Base-by-base conservation (phyloP, 1,140 invertebrate genomes). In the Diorhabda elongata region DNA sequence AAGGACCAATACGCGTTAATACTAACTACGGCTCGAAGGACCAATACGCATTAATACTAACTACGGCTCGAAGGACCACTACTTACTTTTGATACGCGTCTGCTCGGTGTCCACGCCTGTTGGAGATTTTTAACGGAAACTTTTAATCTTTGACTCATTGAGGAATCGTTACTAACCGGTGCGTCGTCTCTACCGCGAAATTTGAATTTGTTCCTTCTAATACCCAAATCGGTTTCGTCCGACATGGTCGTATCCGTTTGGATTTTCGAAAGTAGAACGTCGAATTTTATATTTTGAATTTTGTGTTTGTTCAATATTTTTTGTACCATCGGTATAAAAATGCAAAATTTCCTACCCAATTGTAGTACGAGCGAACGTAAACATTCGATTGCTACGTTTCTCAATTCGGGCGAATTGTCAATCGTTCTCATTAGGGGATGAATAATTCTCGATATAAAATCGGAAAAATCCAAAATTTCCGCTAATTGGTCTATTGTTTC, bases 401-500 rank as follows among this genome's bases (percentile, higher is more conserved):
- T 85, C 44, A 97, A 80, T 58, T 95, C 90, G 0, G 92, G 90
- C 76, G 88, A 91, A 0, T 87, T 88, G 74, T 98, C 96, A 58
- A 98, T 81, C 0, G 92, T 93, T 43, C 96, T 84, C 0, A 92
- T 90, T 57, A 98, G 79, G 0, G 96, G 93, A 82, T 98, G 97
- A 47, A 98, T 90, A 65, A 99, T 96, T 67, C 94, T 86, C 0
- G 95, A 96, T 0, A 93, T 90, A 79, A 93, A 94, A 80, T 98
- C 96, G 0, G 91, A 93, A 69, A 98, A 92, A 80, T 98, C 96
- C 44, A 98, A 82, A 44, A 90, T 91, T 73, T 95, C 91, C 0
- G 95, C 93, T n/a, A 99, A 82, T 73, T 92, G 89, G 78, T 97
- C 95, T 0, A 99, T 90, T 0, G 96, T 97, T 79, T 97, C 94